Percentiles rank a stretch among this genome's conserved stretches.
Evolutionary conservation across 1,140 invertebrate species (phyloP).

Genomic region (Bursaphelenchus mucronatus): DNA sequence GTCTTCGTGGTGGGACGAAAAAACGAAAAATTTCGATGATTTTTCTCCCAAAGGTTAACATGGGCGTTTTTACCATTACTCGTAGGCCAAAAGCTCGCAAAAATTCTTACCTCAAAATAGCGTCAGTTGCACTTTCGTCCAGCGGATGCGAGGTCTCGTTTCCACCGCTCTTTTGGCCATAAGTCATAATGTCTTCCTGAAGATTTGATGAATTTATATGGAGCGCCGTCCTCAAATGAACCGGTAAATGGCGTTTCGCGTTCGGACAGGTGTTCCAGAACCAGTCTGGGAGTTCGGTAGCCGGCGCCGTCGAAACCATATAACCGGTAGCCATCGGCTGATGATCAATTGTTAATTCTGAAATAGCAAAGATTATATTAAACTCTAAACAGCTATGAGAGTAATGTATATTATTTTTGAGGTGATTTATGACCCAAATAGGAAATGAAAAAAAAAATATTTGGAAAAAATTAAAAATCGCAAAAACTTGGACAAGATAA

Average conservation of each 20-base stretch:
- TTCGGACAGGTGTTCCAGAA: conserved; percentile 66
- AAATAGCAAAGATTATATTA: conserved; percentile 18
- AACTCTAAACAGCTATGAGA: not conserved
- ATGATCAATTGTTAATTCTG: conserved; percentile 70
- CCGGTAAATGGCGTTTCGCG: conserved; percentile 33
- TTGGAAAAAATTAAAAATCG: too few relatives aligned
- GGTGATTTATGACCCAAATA: not conserved
- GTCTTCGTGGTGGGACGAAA: not conserved
- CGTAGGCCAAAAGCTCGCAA: not conserved
- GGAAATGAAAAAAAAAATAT: too few relatives aligned
- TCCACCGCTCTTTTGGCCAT: conserved; percentile 22
- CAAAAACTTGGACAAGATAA: too few relatives aligned
- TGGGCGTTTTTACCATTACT: not conserved
- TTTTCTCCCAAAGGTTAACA: not conserved
- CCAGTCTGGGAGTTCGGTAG: conserved; percentile 88
- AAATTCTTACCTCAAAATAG: conserved; percentile 79
- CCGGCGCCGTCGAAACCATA: conserved; percentile 89
- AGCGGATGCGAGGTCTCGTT: conserved; percentile 73
- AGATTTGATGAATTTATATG: conserved; percentile 85
- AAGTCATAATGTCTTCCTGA: conserved; percentile 66
- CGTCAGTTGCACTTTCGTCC: conserved; percentile 87
- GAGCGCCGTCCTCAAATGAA: conserved; percentile 72
- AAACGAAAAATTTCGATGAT: not conserved
- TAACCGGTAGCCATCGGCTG: conserved; percentile 96
- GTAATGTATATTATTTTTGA: not conserved